These are phyloP conservation scores for Crematogaster levior DNA, from an alignment of 2,888 invertebrate species.

Conservation along the genomic window DNA sequence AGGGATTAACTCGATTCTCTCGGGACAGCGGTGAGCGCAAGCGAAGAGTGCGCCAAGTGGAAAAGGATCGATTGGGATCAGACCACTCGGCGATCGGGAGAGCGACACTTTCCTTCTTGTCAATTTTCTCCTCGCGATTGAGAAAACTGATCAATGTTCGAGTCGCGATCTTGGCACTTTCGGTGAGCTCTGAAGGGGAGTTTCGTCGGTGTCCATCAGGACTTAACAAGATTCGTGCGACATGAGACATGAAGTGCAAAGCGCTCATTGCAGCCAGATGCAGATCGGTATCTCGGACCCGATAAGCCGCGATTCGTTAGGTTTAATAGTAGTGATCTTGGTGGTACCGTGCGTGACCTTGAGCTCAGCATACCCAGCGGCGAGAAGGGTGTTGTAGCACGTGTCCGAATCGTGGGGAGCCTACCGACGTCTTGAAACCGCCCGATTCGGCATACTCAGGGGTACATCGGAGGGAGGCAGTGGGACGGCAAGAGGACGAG, in stretches of 20 bases:
- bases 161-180: not conserved
- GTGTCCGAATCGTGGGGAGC: constrained; percentile 7
- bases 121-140: not conserved
- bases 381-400: constrained; percentile 2
- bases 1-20: constrained; percentile 6
- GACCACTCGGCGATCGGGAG: constrained; percentile 2
- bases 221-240: constrained; percentile 15
- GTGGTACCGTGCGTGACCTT: constrained; percentile 18
- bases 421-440: constrained; percentile 10
- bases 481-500: constrained; percentile 5
- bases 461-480: constrained; percentile 16
- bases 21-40: not conserved
- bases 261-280: constrained; percentile 20
- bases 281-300: not conserved
- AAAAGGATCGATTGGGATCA: constrained; percentile 10
- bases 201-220: not conserved
- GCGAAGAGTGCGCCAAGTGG: constrained; percentile 14
- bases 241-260: constrained; percentile 47
- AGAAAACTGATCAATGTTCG: not conserved
- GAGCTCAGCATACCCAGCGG: not conserved
- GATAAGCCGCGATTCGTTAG: constrained; percentile 8
- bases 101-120: not conserved
- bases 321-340: not conserved
- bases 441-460: constrained; percentile 26
- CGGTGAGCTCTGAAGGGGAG: not conserved